Evolutionary conservation across 2,797 vertebrate genomes (phyloP).

Genomic region (Botia almorhae): DNA sequence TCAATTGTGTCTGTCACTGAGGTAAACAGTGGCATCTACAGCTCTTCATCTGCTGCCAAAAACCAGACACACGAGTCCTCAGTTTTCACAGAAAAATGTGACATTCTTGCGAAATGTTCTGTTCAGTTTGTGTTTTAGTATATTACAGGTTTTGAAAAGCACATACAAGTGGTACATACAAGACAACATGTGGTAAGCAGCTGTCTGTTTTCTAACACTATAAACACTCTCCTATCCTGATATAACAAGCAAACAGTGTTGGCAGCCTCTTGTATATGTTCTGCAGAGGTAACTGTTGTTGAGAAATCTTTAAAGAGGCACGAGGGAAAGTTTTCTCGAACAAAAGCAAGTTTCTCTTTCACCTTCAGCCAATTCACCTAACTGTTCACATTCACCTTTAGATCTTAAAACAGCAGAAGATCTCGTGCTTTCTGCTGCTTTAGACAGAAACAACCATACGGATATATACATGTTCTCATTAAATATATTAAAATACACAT

Average conservation of each 20-base stretch:
- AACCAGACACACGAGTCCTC: neutral
- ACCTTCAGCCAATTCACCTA: neutral
- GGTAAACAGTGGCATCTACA: constrained; percentile 51
- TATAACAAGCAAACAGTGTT: neutral
- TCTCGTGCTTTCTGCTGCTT: too few species aligned
- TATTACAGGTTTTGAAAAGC: neutral
- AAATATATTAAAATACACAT: too few species aligned
- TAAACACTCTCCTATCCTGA: neutral
- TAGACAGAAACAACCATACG: too few species aligned
- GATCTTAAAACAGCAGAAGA: too few species aligned
- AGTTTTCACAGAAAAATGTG: neutral
- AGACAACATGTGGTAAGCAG: neutral
- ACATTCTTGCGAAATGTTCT: neutral
- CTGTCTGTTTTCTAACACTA: neutral
- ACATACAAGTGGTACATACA: neutral
- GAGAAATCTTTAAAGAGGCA: neutral
- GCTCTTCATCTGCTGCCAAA: neutral
- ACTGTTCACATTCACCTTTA: too few species aligned
- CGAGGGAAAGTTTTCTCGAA: neutral
- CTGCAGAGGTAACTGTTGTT: neutral
- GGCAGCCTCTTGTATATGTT: neutral
- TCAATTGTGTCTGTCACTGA: neutral
- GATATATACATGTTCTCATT: too few species aligned
- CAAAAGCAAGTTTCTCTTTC: neutral
- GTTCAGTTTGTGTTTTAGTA: neutral